Evolutionary conservation across 2,113 vertebrate species (phyloP), one percentile per base, ranked within the genome.

Genomic region (Hydrolagus affinis): DNA sequence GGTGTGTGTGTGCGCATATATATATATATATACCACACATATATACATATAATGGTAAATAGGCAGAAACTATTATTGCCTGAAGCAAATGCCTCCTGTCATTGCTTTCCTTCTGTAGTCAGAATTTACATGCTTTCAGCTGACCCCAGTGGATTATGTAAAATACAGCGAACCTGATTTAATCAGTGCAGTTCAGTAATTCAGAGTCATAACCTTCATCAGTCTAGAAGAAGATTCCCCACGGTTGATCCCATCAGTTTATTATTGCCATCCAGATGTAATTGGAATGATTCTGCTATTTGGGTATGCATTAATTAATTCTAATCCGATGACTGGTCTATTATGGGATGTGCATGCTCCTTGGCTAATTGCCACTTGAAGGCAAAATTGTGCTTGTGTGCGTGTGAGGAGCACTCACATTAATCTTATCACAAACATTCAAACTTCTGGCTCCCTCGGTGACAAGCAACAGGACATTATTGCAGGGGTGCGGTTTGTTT

Each of bases 351-450:
- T 28, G 14, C 60, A 64, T 66, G 57, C 17, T 83, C 59, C 25
- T 83, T 83, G 77, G 77, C 77, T 14, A 19, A 25, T 83, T 83
- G 77, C 77, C 77, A 83, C 23, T 2, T 83, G 77, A 30, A 30
- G 30, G 77, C 19, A 28, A 64, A 25, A 80, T 60, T 66, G 25
- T 83, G 75, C 23, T 15, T 77, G 57, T 83, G 77, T 62, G 77
- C 59, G 25, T 83, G 25, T 21, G n/a, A 66, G 77, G 77, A 83
- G 60, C 15, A 64, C 60, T 66, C 57, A 17, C 9, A 66, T 17
- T 66, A 66, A 83, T 62, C 77, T 66, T 28, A 62, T 80, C 57
- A 2, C 76, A 80, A 62, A 62, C 57, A 60, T 25, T 6, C 57
- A 60, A 80, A 59, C 59, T 66, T 60, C 60, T 83, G 23, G 32